phyloP scores from a whole-genome alignment of 2,888 invertebrate species.

The Machimus atricapillus region DNA sequence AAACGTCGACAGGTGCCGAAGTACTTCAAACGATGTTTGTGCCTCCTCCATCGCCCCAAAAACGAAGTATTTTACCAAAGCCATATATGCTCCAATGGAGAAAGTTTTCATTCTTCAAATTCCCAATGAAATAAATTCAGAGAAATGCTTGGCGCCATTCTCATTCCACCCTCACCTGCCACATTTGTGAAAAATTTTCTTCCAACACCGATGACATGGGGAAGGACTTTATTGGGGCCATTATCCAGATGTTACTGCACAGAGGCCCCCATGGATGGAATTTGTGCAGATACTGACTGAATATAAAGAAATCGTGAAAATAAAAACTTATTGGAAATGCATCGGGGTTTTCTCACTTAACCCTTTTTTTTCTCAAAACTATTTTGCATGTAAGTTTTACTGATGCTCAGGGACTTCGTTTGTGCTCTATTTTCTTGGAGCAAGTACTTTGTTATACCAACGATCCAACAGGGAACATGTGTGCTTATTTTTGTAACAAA shows the following conservation, averaged over 20 bases:
- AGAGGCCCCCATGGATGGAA: not conserved
- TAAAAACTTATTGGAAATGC: conserved; percentile 18
- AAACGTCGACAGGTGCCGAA: not conserved
- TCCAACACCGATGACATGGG: not conserved
- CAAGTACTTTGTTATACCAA: not conserved
- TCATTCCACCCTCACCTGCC: not conserved
- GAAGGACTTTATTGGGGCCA: not conserved
- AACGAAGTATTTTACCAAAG: not conserved
- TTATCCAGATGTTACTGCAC: not conserved
- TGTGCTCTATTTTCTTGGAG: not conserved
- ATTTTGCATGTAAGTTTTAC: not conserved
- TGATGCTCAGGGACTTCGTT: not conserved
- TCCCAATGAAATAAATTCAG: not conserved
- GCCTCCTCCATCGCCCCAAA: not conserved
- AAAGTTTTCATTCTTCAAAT: not conserved
- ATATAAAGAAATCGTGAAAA: not conserved
- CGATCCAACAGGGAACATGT: not conserved
- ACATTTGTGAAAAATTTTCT: not conserved
- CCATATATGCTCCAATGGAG: not conserved
- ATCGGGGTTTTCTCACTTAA: not conserved
- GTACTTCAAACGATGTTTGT: not conserved
- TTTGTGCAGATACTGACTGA: not conserved
- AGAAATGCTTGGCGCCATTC: not conserved
- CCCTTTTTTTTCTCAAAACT: not conserved
- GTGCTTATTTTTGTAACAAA: not conserved